phyloP scores from a whole-genome alignment of 2,113 vertebrate genomes.

The Brachionichthys hirsutus region DNA sequence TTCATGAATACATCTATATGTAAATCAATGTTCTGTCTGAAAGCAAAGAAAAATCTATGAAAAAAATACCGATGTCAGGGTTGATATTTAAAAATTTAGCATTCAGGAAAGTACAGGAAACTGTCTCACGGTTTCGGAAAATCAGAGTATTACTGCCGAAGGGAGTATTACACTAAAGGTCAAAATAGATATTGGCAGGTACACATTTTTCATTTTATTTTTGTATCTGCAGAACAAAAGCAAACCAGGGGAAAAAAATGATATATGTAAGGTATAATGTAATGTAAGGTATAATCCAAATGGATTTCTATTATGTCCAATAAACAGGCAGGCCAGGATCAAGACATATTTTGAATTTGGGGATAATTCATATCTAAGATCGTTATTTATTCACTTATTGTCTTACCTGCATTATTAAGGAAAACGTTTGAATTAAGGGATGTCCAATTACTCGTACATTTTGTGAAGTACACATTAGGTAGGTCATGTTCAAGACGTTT shows the following conservation, averaged over 20 bases:
- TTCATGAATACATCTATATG: slow-evolving; percentile 34
- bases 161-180: neutral
- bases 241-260: too few species aligned
- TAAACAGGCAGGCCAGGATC: neutral
- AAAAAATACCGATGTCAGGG: slow-evolving; percentile 19
- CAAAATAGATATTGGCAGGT: neutral
- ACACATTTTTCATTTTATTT: neutral
- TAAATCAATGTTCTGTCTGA: slow-evolving; percentile 31
- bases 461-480: too few species aligned
- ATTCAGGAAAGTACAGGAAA: slow-evolving; percentile 7
- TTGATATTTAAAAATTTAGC: slow-evolving; percentile 26
- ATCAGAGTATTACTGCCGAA: slow-evolving; percentile 1
- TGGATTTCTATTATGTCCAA: slow-evolving; percentile 14
- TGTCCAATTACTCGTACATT: too few species aligned
- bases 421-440: neutral
- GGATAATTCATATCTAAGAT: slow-evolving; percentile 11
- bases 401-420: too few species aligned
- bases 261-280: too few species aligned
- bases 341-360: slow-evolving; percentile 11
- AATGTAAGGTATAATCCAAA: neutral
- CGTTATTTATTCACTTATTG: neutral
- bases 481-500: too few species aligned
- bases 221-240: neutral
- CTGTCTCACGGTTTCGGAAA: neutral
- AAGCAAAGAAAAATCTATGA: slow-evolving; percentile 1